Conservation (phyloP, 2,113 vertebrate species). For the Sander lucioperca region DNA sequence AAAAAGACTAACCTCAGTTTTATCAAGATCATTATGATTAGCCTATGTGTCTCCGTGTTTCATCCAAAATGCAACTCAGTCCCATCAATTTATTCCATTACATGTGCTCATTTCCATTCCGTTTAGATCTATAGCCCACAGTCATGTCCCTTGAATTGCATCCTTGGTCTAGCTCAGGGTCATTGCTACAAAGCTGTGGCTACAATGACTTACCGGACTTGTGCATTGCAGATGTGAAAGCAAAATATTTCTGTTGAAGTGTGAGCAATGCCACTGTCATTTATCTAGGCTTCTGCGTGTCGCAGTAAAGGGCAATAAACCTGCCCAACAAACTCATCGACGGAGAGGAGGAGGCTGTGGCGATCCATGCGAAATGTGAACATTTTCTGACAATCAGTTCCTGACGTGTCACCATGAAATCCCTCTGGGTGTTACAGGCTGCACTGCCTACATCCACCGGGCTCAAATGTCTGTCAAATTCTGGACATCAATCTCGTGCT, state of each 20-base stretch:
- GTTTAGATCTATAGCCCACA: background rate
- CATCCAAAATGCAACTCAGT: background rate
- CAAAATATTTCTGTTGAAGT: background rate
- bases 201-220: background rate
- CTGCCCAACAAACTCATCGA: background rate
- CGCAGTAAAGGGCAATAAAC: slow-evolving; percentile 3
- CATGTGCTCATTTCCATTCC: background rate
- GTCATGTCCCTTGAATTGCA: background rate
- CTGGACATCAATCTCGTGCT: slow-evolving; percentile 10
- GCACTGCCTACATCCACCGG: background rate
- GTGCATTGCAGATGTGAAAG: slow-evolving; percentile 7
- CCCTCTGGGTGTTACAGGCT: background rate
- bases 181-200: background rate
- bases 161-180: background rate
- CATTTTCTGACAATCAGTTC: background rate
- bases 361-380: background rate
- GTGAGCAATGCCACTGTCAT: background rate
- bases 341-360: background rate
- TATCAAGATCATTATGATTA: background rate
- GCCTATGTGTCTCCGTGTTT: background rate
- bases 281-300: background rate
- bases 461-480: slow-evolving; percentile 43
- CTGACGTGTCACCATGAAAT: slow-evolving; percentile 20
- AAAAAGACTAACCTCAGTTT: background rate
- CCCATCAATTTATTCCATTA: background rate